Evolutionary conservation across 2,888 invertebrate genomes (phyloP).

Genomic region (Andrena minutula): DNA sequence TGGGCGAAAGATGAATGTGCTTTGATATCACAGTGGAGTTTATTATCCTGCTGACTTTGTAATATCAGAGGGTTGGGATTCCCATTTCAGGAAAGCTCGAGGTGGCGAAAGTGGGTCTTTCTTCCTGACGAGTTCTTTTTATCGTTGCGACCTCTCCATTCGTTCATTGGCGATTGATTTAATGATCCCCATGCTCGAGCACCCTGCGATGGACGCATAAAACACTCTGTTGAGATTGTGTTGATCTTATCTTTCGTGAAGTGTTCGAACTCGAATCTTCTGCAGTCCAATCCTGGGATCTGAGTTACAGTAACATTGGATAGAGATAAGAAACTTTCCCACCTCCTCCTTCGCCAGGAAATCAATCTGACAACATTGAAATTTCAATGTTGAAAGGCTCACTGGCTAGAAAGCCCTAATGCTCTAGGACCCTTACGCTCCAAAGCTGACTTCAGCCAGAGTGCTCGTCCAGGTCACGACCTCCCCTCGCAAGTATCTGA

Average conservation of each 20-base stretch:
- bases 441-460: not conserved
- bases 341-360: too few species aligned
- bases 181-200: not conserved
- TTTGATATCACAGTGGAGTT: constrained; percentile 21
- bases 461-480: constrained; percentile 2
- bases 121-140: not conserved
- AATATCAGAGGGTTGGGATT: constrained; percentile 7
- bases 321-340: too few species aligned
- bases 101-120: not conserved
- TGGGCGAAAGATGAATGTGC: constrained; percentile 24
- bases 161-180: not conserved
- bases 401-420: not conserved
- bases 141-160: not conserved
- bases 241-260: not conserved
- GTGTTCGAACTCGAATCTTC: not conserved
- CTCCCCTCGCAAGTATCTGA: not conserved
- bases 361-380: too few species aligned
- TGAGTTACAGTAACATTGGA: too few species aligned
- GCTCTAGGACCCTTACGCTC: not conserved
- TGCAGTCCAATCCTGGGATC: not conserved
- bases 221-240: not conserved
- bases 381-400: constrained; percentile 1
- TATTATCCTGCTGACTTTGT: constrained; percentile 32
- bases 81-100: not conserved
- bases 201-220: not conserved